Conservation (phyloP, 2,888 invertebrate species). For the Himalopsyche kuldschensis region DNA sequence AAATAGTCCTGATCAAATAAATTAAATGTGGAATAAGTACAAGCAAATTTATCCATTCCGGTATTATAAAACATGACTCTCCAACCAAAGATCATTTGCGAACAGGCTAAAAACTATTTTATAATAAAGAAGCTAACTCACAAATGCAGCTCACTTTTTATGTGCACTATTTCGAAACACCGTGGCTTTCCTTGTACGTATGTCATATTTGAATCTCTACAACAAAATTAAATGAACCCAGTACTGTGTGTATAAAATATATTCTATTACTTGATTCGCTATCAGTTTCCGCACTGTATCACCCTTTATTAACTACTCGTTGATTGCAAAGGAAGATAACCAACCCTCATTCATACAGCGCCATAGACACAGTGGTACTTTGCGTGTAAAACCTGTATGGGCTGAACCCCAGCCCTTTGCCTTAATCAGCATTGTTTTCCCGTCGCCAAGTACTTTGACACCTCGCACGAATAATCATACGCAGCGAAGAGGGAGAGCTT, state of each 20-base stretch:
- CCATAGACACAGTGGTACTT: background rate
- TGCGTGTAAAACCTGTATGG: background rate
- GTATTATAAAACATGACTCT: too few species aligned
- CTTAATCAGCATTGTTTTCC: conserved; percentile 36
- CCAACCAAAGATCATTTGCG: too few species aligned
- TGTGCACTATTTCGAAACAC: too few species aligned
- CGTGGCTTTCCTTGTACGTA: too few species aligned
- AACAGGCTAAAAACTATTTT: too few species aligned
- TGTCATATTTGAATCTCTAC: too few species aligned
- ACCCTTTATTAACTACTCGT: background rate
- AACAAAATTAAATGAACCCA: too few species aligned
- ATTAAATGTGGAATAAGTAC: too few species aligned
- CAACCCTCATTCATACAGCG: background rate
- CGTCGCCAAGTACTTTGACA: conserved; percentile 29
- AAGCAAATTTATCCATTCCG: too few species aligned
- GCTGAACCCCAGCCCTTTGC: background rate
- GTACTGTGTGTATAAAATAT: background rate
- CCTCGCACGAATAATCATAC: conserved; percentile 20
- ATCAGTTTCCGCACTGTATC: background rate
- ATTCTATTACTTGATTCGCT: background rate
- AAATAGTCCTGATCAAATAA: too few species aligned
- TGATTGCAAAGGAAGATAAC: background rate
- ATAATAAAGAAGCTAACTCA: too few species aligned
- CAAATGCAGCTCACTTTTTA: too few species aligned
- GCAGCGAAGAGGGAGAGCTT: background rate